Evolutionary conservation across 2,888 invertebrate genomes (phyloP).

Genomic region (Lucinisca nassula): DNA sequence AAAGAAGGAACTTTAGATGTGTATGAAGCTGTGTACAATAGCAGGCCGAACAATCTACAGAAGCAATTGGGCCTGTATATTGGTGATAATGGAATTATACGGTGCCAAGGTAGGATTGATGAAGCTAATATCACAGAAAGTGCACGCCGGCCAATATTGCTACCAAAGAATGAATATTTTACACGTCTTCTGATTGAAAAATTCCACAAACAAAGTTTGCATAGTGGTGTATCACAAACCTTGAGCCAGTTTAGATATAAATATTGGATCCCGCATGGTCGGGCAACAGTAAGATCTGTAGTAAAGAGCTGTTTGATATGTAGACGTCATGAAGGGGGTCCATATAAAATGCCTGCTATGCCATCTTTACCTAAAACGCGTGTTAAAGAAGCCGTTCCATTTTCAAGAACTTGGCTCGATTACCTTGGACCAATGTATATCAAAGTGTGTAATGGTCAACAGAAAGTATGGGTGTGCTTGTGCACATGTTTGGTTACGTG

Average conservation of each 20-base stretch:
- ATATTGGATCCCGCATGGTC: constrained; percentile 52
- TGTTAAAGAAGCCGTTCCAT: constrained; percentile 32
- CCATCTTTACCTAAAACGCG: constrained; percentile 36
- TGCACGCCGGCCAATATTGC: constrained; percentile 20
- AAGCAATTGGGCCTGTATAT: constrained; percentile 22
- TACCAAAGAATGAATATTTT: background rate
- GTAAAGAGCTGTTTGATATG: constrained; percentile 32
- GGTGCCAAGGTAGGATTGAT: constrained; percentile 20
- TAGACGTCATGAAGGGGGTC: constrained; percentile 32
- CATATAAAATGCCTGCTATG: constrained; percentile 40
- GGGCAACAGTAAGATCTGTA: constrained; percentile 32
- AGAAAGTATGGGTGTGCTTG: too few relatives aligned
- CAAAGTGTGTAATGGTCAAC: constrained; percentile 8
- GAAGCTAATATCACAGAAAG: constrained; percentile 9
- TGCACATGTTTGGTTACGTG: too few relatives aligned
- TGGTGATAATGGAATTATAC: constrained; percentile 1
- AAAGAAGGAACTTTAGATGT: constrained; percentile 13
- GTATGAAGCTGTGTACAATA: background rate
- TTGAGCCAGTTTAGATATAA: constrained; percentile 7
- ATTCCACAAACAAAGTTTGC: constrained; percentile 14
- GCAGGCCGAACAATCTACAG: constrained; percentile 7
- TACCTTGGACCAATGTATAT: constrained; percentile 50
- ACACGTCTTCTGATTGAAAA: constrained; percentile 17
- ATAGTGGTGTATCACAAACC: constrained; percentile 49
- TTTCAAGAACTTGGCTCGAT: constrained; percentile 40